phyloP scores from a whole-genome alignment of 2,797 vertebrate genomes.

The Pantherophis vulpinus region DNA sequence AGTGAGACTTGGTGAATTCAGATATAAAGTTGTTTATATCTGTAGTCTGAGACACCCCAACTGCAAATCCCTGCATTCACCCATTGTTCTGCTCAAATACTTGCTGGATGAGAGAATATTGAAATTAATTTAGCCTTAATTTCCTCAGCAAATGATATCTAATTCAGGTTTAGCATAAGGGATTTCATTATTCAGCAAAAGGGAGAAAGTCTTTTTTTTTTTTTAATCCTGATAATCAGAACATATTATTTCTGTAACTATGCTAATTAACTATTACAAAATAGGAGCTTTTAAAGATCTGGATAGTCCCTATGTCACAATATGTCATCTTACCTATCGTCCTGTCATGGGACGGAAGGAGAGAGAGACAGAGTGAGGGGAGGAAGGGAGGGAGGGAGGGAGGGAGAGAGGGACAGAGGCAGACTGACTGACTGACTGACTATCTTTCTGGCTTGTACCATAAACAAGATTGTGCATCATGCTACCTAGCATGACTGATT shows the following conservation, averaged over 20 bases:
- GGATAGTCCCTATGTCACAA: fast-evolving
- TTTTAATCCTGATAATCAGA: constrained; percentile 1
- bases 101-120: background rate
- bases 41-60: background rate
- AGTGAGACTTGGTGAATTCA: background rate
- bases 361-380: background rate
- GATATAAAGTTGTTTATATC: background rate
- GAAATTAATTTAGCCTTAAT: background rate
- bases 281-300: background rate
- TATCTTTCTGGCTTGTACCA: fast-evolving
- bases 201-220: background rate
- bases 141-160: background rate
- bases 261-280: background rate
- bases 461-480: background rate
- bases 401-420: too few relatives aligned
- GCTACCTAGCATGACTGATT: background rate
- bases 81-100: background rate
- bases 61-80: background rate
- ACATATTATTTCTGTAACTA: background rate
- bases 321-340: background rate
- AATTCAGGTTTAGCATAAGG: background rate
- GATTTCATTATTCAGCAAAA: background rate
- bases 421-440: background rate
- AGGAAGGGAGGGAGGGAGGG: too few relatives aligned
- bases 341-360: fast-evolving